Evolutionary conservation across 2,797 vertebrate genomes (phyloP).

Genomic region (Morus bassanus): DNA sequence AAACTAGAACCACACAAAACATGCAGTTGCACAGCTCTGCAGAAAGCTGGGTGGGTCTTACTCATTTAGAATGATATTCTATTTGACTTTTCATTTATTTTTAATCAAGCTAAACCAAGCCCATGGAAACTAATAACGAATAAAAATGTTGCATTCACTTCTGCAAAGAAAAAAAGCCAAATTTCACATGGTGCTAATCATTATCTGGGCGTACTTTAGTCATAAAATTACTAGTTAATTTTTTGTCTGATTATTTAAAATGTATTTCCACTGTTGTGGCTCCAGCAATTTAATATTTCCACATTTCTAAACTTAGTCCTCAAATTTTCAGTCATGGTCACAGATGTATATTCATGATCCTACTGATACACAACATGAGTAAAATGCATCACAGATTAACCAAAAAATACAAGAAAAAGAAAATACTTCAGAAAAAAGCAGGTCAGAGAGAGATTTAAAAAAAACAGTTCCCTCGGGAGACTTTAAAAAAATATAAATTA

Average conservation of each 20-base stretch:
- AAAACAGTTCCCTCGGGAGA: background rate
- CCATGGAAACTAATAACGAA: background rate
- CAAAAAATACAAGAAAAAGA: background rate
- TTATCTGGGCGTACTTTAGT: background rate
- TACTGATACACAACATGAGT: background rate
- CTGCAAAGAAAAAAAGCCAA: background rate
- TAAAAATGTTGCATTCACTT: background rate
- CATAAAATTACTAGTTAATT: background rate
- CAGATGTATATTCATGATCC: background rate
- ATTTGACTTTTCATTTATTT: slow-evolving; percentile 10
- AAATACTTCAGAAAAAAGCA: background rate
- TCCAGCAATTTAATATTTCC: background rate
- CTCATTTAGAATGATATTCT: background rate
- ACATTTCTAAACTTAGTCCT: background rate
- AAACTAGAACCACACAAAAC: background rate
- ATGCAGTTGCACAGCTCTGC: background rate
- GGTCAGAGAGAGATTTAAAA: background rate
- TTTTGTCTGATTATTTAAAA: background rate
- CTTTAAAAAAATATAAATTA: background rate
- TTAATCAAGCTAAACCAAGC: background rate
- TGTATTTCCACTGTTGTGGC: background rate
- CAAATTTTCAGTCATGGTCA: background rate
- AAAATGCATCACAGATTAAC: background rate
- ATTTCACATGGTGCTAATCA: background rate
- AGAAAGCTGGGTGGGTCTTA: background rate